Conservation (phyloP, 2,888 invertebrate genomes). For the Metacarcinus magister region DNA sequence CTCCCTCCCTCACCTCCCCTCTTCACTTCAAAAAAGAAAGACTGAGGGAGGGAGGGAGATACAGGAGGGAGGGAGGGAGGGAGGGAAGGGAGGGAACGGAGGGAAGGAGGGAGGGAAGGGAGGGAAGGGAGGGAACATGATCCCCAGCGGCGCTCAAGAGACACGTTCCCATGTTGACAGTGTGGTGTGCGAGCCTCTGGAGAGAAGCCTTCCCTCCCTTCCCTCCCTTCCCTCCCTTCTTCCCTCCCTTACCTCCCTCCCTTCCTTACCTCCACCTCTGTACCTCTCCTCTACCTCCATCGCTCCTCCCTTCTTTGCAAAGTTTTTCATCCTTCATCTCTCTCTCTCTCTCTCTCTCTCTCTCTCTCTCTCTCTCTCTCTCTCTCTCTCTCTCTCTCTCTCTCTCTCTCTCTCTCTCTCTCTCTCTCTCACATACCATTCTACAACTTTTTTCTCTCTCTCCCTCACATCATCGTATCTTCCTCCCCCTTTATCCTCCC, state of each 20-base stretch:
- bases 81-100: not conserved
- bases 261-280: not conserved
- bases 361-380: conserved; percentile 50
- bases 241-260: not conserved
- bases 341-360: not conserved
- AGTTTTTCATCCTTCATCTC: not conserved
- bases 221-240: not conserved
- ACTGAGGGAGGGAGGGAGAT: too few species aligned
- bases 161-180: conserved; percentile 4
- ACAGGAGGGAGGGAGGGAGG: not conserved
- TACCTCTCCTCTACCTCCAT: not conserved
- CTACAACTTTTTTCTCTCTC: not conserved
- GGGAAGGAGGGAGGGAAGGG: not conserved
- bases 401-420: not conserved
- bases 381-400: not conserved
- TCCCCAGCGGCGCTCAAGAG: conserved; percentile 7
- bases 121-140: not conserved
- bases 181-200: not conserved
- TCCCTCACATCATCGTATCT: not conserved
- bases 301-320: not conserved
- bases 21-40: too few species aligned
- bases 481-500: not conserved
- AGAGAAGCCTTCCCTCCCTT: not conserved
- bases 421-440: not conserved
- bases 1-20: not conserved